phyloP scores from a whole-genome alignment of 2,888 invertebrate species.

The Matsumyia berberina region DNA sequence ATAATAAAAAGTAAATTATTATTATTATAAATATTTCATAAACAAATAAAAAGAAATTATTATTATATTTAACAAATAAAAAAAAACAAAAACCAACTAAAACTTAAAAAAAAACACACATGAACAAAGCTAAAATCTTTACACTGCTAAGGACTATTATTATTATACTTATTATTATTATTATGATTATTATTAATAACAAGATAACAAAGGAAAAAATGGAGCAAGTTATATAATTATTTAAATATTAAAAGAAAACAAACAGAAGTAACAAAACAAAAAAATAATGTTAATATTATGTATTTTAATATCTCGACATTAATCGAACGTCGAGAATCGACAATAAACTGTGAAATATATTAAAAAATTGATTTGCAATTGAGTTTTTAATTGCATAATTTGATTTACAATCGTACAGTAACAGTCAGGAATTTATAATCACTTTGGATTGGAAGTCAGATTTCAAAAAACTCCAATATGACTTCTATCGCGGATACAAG shows the following conservation, averaged over 20 bases:
- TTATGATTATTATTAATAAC: slow-evolving; percentile 74
- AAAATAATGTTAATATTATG: slow-evolving; percentile 79
- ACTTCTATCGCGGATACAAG: no score
- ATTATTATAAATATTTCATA: slow-evolving; percentile 69
- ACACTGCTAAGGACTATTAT: slow-evolving; percentile 72
- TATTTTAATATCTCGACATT: slow-evolving; percentile 84
- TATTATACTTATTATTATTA: slow-evolving; percentile 59
- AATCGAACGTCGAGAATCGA: slow-evolving; percentile 84
- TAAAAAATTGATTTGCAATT: slow-evolving; percentile 77
- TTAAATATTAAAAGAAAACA: slow-evolving; percentile 76
- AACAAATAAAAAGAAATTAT: slow-evolving; percentile 54
- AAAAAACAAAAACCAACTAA: slow-evolving; percentile 79
- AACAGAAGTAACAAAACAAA: slow-evolving; percentile 74
- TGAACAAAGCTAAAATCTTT: slow-evolving; percentile 73
- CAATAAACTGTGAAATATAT: slow-evolving; percentile 85
- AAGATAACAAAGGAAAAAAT: slow-evolving; percentile 63
- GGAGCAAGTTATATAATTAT: slow-evolving; percentile 68
- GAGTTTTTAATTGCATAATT: slow-evolving; percentile 21
- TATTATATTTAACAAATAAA: slow-evolving; percentile 62
- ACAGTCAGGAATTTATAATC: no score
- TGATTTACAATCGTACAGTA: no score
- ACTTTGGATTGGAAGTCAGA: no score
- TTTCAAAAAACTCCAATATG: no score
- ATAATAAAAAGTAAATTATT: slow-evolving; percentile 61
- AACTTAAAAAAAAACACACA: slow-evolving; percentile 77